Evolutionary conservation across 2,113 vertebrate species (phyloP).

Genomic region (Ciconia stormi): DNA sequence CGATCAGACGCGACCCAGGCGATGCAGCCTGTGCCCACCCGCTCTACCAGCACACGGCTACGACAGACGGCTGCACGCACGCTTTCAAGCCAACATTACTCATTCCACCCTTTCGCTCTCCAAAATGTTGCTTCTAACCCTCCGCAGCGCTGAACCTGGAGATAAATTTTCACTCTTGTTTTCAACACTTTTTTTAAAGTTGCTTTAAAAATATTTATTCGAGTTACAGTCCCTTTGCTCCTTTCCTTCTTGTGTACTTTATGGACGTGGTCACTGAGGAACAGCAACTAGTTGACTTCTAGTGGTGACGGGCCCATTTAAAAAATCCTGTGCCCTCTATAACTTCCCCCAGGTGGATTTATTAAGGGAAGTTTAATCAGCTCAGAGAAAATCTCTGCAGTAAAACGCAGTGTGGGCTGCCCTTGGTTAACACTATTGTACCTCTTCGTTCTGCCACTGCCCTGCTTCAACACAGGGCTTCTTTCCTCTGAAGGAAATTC

Average conservation of each 20-base stretch:
- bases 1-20: not conserved
- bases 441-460: not conserved
- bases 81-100: not conserved
- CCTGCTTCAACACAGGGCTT: not conserved
- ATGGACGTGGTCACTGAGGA: not conserved
- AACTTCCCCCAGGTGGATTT: constrained; percentile 19
- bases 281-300: not conserved
- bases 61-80: not conserved
- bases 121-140: not conserved
- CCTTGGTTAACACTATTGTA: not conserved
- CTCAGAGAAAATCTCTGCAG: not conserved
- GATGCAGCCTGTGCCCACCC: not conserved
- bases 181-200: not conserved
- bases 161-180: not conserved
- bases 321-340: not conserved
- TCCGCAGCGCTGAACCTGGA: not conserved
- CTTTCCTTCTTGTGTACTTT: not conserved
- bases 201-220: constrained; percentile 38
- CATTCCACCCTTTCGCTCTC: not conserved
- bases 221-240: not conserved
- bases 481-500: not conserved
- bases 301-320: not conserved
- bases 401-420: not conserved
- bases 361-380: constrained; percentile 37
- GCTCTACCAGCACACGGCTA: not conserved